Base-by-base conservation (phyloP, 1,140 invertebrate species). In the Lasioglossum baleicum region DNA sequence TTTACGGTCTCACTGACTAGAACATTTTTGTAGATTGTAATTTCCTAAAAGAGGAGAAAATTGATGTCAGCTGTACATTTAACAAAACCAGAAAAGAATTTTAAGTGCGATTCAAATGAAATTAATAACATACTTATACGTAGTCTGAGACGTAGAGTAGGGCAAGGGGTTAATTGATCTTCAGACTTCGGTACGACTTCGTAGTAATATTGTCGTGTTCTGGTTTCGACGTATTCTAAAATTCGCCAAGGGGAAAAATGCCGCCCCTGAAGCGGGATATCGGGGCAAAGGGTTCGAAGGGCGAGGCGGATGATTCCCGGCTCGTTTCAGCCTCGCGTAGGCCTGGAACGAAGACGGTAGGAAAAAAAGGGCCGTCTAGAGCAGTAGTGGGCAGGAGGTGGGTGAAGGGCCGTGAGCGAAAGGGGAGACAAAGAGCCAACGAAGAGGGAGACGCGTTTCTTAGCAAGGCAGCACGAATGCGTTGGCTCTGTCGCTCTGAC, bases 401-500 rank as follows among this genome's bases (percentile, higher is more conserved):
- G 56, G 69, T 40, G 64, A 76, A 78, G 80, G 78, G 79, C 61
- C 69, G 72, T 13, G 66, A 58, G 80, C 48, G 71, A 80, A 80
- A 66, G 63, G 71, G 83, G 71, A 82, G 84, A 86, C 80, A 85
- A 86, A 86, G 84, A 86, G 81, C 66, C 31, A 67, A 80, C 83
- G 75, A 77, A 81, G 73, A 83, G 83, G 83, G 75, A 81, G 75
- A 82, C 82, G 83, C 80, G 82, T 86, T 83, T 81, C 80, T 68
- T 42, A 63, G 74, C 63, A 51, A 69, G 56, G 15, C 13, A n/a
- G n/a, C 26, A 64, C 73, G 60, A 63, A 71, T 70, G 80, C 61
- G 70, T 56, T 85, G 60, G 84, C 75, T 85, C 71, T 26, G 69
- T 66, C 75, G 83, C 87, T 85, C 86, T 85, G 84, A 67, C 83